Evolutionary conservation across 2,797 vertebrate species (phyloP).

Genomic region (Halcyon chelicuti): DNA sequence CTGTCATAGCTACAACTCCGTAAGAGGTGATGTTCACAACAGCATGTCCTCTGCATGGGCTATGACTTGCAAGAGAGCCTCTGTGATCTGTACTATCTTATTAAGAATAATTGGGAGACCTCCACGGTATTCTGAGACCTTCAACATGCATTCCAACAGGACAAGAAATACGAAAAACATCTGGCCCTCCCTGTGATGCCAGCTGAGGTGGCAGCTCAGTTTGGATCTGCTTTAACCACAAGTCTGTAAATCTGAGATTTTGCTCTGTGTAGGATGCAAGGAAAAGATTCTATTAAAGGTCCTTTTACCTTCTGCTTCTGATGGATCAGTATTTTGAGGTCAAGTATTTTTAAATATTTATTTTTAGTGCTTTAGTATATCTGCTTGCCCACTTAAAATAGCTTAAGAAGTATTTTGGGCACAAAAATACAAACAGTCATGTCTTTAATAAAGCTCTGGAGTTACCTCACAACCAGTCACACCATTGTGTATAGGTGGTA

Average conservation of each 20-base stretch:
- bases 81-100: background rate
- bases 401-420: slow-evolving; percentile 9
- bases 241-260: slow-evolving; percentile 7
- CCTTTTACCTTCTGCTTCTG: background rate
- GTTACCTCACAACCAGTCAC: background rate
- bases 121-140: background rate
- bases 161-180: background rate
- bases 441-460: background rate
- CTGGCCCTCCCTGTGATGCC: background rate
- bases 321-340: background rate
- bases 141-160: background rate
- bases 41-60: background rate
- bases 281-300: slow-evolving; percentile 1
- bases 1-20: background rate
- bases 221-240: slow-evolving; percentile 16
- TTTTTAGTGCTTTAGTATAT: slow-evolving; percentile 50
- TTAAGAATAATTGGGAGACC: background rate
- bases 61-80: background rate
- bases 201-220: background rate
- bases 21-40: background rate
- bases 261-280: background rate
- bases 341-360: slow-evolving; percentile 55
- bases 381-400: slow-evolving; percentile 50
- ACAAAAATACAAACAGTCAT: background rate
- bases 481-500: background rate